Base-by-base conservation (phyloP, 2,888 invertebrate species). In the Cactoblastis cactorum region DNA sequence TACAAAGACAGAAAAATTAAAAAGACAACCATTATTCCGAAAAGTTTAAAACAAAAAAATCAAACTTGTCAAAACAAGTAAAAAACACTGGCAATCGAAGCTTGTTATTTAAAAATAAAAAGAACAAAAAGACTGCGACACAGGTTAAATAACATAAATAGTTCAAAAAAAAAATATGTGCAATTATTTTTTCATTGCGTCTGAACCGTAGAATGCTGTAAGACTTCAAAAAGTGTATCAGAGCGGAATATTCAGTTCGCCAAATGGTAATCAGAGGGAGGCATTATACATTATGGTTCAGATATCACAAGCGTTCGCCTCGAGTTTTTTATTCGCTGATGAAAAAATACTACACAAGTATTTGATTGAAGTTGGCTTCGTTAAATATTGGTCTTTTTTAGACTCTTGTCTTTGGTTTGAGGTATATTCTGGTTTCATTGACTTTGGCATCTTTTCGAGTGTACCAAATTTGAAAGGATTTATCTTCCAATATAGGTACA, bases 201-300 rank as follows among this genome's bases (percentile, higher is more conserved):
- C 65, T 66, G 71, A 70, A 71, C 72, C 66, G 73, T 69, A 64
- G 71, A 66, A 71, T 70, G 67, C 67, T 69, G 65, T 61, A 63
- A 70, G 64, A 74, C 80, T 78, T 86, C 82, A 81, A 84, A 84
- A 84, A 77, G 77, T 80, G 71, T 77, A 78, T 62, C 81, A 70
- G 80, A 82, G 84, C 83, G 84, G 72, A 83, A 84, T 80, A 82
- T 83, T 77, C 78, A 78, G 80, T 83, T 82, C 83, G 77, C 77
- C 80, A 82, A 85, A 84, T 82, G 86, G 86, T 87, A 87, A 88
- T 88, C 86, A 86, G 76, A 76, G 76, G 73, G 77, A 77, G 78
- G 73, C 71, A 79, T 80, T 80, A 83, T 82, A 80, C 83, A 73
- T 77, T 71, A 86, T 83, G 87, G 81, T 83, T 87, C 82, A 83